A percentile compares a stretch with the other conserved stretches of the same genome.
Evolutionary conservation across 2,888 invertebrate species (phyloP).

Genomic region (Callosobruchus maculatus): DNA sequence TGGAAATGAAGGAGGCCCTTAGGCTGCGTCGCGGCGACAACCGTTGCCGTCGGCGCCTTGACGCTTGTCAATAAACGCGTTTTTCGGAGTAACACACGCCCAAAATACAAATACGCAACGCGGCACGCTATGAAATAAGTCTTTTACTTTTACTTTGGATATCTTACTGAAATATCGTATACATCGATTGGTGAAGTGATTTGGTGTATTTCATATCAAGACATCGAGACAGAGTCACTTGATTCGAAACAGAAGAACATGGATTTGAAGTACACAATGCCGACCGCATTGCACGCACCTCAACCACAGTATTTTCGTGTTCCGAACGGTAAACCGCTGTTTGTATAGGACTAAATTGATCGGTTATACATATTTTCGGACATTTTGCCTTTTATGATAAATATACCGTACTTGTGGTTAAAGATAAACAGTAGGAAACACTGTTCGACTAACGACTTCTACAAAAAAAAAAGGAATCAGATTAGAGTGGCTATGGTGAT

Average conservation of each 20-base stretch:
- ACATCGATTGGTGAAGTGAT: neutral
- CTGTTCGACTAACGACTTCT: neutral
- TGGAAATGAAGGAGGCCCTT: neutral
- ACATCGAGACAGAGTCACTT: neutral
- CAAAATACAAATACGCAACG: slow-evolving; percentile 18
- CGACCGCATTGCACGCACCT: neutral
- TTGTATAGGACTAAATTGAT: no score
- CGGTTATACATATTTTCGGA: no score
- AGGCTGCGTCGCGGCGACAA: neutral
- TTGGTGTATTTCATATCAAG: neutral
- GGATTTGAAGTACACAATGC: slow-evolving; percentile 35
- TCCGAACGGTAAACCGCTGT: neutral
- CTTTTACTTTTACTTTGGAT: neutral
- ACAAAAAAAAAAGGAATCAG: no score
- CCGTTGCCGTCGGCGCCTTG: slow-evolving; percentile 3
- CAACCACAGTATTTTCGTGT: neutral
- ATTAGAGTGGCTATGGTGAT: no score
- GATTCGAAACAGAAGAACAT: slow-evolving; percentile 15
- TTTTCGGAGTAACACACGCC: slow-evolving; percentile 34
- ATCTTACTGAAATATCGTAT: neutral
- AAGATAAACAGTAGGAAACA: no score
- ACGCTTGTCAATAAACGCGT: slow-evolving; percentile 47
- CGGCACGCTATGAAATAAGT: neutral
- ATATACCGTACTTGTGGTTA: no score
- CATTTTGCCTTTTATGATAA: no score